These are phyloP conservation scores for Tuberolachnus salignus DNA, from an alignment of 2,888 invertebrate species.

Conservation along the genomic window DNA sequence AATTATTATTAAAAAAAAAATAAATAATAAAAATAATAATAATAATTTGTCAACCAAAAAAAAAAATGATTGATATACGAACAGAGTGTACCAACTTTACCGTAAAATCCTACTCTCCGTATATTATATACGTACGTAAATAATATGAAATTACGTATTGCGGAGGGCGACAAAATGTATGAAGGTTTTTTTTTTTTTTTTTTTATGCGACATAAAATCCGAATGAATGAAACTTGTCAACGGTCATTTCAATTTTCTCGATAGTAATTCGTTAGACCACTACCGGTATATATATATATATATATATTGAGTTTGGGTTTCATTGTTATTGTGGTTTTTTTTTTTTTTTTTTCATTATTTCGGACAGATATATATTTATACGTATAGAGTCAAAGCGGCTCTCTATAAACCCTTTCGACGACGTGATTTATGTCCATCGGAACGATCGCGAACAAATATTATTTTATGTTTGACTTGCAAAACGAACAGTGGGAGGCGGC, in stretches of 20 bases:
- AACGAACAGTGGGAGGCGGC: neutral
- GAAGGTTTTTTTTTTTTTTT: too few species aligned
- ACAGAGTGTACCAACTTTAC: neutral
- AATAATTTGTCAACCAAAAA: slow-evolving; percentile 5
- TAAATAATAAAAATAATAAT: too few species aligned
- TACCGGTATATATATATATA: neutral
- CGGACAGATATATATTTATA: slow-evolving; percentile 31
- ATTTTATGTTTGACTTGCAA: neutral
- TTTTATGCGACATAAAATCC: slow-evolving; percentile 44
- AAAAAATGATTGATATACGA: neutral
- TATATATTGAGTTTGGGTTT: slow-evolving; percentile 42
- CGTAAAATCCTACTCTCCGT: neutral
- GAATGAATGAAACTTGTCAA: slow-evolving; percentile 30
- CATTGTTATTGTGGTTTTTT: slow-evolving; percentile 41
- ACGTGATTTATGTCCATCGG: slow-evolving; percentile 43
- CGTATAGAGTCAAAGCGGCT: slow-evolving; percentile 14
- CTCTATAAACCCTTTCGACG: slow-evolving; percentile 7
- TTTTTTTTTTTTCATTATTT: slow-evolving; percentile 45
- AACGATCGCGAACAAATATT: slow-evolving; percentile 13
- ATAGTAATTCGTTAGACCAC: slow-evolving; percentile 13
- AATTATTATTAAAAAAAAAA: too few species aligned
- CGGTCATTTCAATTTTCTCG: slow-evolving; percentile 17
- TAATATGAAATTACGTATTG: too few species aligned
- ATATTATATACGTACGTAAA: too few species aligned
- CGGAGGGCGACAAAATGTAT: too few species aligned